phyloP scores from a whole-genome alignment of 2,888 invertebrate genomes.

The Troilus luridus region DNA sequence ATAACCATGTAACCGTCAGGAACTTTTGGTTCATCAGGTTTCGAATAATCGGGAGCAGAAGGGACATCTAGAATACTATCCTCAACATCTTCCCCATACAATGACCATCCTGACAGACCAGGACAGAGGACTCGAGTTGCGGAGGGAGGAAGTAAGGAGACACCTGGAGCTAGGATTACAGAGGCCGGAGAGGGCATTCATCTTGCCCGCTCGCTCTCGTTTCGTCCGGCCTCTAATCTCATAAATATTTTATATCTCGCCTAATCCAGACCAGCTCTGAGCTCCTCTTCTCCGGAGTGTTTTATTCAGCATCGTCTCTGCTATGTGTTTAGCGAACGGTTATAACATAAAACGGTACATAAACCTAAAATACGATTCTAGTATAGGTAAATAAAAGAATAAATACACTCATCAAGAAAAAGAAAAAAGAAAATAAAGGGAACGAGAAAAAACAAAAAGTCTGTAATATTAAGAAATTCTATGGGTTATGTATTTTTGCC shows the following conservation, averaged over 20 bases:
- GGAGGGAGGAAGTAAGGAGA: slow-evolving; percentile 26
- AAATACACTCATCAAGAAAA: too few species aligned
- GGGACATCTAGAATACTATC: neutral
- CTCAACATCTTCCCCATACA: neutral
- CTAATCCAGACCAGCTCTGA: slow-evolving; percentile 16
- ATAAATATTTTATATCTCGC: slow-evolving; percentile 48
- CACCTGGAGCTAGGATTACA: slow-evolving; percentile 31
- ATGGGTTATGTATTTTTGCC: too few species aligned
- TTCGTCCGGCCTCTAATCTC: slow-evolving; percentile 32
- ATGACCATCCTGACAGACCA: neutral
- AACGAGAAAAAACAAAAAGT: too few species aligned
- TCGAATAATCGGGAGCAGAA: too few species aligned
- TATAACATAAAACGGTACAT: neutral
- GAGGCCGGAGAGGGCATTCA: slow-evolving; percentile 43
- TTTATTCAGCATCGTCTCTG: neutral
- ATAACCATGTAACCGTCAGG: too few species aligned
- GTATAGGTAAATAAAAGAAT: too few species aligned
- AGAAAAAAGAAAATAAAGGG: too few species aligned
- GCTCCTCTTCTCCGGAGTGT: neutral
- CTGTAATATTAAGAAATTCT: too few species aligned
- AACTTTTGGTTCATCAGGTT: too few species aligned
- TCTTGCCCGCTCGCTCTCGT: slow-evolving; percentile 30
- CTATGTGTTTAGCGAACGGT: neutral
- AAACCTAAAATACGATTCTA: too few species aligned
- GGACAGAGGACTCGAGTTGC: neutral